These are phyloP conservation scores for Opisthograptis luteolata DNA, from an alignment of 2,888 invertebrate species.

Conservation along the genomic window DNA sequence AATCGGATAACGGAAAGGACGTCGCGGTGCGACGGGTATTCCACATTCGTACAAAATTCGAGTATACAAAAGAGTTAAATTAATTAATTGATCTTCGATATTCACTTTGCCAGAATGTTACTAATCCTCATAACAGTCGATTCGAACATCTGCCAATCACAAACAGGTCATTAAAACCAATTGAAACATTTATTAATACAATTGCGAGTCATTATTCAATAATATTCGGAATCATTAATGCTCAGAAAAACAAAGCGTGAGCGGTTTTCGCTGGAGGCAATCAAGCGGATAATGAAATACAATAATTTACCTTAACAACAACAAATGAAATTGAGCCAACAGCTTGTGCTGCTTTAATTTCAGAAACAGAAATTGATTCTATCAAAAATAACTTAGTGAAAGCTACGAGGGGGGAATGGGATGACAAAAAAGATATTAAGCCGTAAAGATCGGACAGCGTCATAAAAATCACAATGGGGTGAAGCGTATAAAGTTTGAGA, in stretches of 20 bases:
- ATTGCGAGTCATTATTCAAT: constrained; percentile 40
- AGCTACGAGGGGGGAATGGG: not conserved
- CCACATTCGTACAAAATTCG: too few relatives aligned
- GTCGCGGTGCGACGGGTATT: too few relatives aligned
- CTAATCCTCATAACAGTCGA: constrained; percentile 37
- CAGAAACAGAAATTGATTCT: not conserved
- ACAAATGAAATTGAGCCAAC: not conserved
- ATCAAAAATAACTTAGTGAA: not conserved
- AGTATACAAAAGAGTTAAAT: too few relatives aligned
- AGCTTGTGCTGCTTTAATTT: not conserved
- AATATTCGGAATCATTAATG: constrained; percentile 21
- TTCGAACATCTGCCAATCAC: constrained; percentile 44
- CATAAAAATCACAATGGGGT: constrained; percentile 51
- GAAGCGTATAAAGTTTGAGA: too few relatives aligned
- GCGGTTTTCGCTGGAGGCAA: constrained; percentile 4
- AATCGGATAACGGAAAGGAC: too few relatives aligned
- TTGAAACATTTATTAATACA: constrained; percentile 42
- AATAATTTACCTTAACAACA: not conserved
- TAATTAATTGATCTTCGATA: too few relatives aligned
- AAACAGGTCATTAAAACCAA: constrained; percentile 47
- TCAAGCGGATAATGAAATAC: not conserved
- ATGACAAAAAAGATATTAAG: constrained; percentile 23
- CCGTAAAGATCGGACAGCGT: constrained; percentile 41
- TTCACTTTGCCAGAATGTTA: constrained; percentile 24
- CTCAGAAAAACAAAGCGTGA: not conserved